Base-by-base conservation (phyloP, 2,113 vertebrate species). In the Tragulus kanchil region DNA sequence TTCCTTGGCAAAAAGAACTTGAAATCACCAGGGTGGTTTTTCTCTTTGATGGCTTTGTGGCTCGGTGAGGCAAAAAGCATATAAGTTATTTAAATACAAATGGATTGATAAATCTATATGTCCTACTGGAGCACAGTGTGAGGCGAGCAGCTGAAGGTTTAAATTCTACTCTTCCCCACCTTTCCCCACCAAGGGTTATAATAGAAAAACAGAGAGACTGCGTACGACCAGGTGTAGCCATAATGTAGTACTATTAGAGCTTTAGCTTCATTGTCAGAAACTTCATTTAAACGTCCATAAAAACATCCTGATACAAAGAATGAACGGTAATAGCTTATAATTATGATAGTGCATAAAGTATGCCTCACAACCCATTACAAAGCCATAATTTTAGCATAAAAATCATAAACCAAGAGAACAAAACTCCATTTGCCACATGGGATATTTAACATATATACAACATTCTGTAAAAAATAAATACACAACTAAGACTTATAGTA, bases 291-390 rank as follows among this genome's bases (percentile, higher is more conserved):
- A 96, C 96, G 85, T 93, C 96, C 67, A 95, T 98, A 96, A 98
- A 98, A 96, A 92, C 95, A 89, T 84, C 78, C 86, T 93, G 86
- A 91, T 67, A 69, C 71, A 87, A 97, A 97, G 88, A 98, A 87
- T 85, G 97, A 98, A 91, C 75, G 95, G 79, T 94, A 97, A 97
- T 98, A 97, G 96, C 93, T 98, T 97, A 90, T 95, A 96, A 98
- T 97, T 96, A 98, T 71, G 56, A 67, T 21, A 84, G 87, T 93
- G 64, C 14, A 17, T 92, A 94, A 98, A 98, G 64, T 78, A 94
- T 94, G 89, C 89, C 64, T 98, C 96, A 75, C 85, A 96, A 86
- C 58, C 95, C 87, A 97, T 97, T 96, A 96, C 84, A 75, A 81
- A 83, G 88, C 59, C 87, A 77, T 90, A 86, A 98, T 97, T 97